Evolutionary conservation across 2,797 vertebrate genomes (phyloP), one percentile per base, ranked within the genome.

Genomic region (Enteromius radiatus): DNA sequence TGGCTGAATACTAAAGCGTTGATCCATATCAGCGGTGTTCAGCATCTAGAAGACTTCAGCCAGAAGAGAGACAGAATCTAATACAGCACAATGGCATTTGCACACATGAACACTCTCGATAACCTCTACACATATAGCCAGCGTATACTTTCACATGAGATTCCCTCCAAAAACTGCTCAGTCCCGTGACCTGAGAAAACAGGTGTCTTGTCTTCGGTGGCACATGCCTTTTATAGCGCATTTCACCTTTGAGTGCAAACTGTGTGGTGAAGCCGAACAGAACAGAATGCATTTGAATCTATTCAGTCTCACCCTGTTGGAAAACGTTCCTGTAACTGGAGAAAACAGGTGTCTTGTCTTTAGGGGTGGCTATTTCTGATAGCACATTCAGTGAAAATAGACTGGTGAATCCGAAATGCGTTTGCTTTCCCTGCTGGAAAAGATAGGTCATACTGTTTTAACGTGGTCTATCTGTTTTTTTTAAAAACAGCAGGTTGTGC

Each of bases 1-100:
- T 82, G 75, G 54, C 84, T 84, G 86, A 78, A 84, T 87, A 76
- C 81, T 77, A 82, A 77, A 82, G 81, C 64, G 15, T 59, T 82
- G 84, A 85, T 85, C 79, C 67, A 74, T 76, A 85, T 85, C 74
- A 85, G 80, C 10, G 14, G 41, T 56, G 69, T 81, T 78, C 69
- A 56, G 74, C 47, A 76, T 69, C 74, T 64, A 77, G 67, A 73
- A 82, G 73, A 68, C 81, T 82, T 69, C 78, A 84, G 65, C 73
- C 33, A 68, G 63, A 47, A 75, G 67, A 73, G 80, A 82, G 23
- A 76, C 23, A 76, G 70, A 76, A 76, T 82, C 80, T 68, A 82
- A 83, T 64, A 52, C 54, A 28, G 68, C 54, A 38, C 31, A 73
- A n/a, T 64, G 36, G 68, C 67, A 78, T 84, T 79, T 64, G 77